These are phyloP conservation scores for Nasonovia ribisnigri DNA, from an alignment of 2,888 invertebrate species.

Conservation along the genomic window DNA sequence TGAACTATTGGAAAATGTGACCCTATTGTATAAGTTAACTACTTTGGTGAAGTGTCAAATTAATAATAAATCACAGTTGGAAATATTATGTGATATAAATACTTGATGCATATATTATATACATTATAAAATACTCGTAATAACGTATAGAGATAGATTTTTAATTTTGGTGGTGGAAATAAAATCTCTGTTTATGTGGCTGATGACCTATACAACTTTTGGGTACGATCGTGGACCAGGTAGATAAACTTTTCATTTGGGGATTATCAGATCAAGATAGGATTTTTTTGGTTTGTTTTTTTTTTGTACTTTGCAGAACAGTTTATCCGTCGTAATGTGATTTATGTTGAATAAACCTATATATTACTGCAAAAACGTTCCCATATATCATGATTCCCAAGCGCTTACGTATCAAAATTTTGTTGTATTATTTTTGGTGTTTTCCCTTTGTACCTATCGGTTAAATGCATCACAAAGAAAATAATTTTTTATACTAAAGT, in stretches of 20 bases:
- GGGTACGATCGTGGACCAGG: not conserved
- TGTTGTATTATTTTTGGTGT: not conserved
- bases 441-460: not conserved
- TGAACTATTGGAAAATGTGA: not conserved
- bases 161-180: not conserved
- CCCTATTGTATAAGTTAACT: not conserved
- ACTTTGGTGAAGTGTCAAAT: not conserved
- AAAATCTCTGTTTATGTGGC: not conserved
- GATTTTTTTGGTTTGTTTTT: not conserved
- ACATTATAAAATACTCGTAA: not conserved
- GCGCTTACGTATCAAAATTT: not conserved
- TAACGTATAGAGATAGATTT: not conserved
- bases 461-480: not conserved
- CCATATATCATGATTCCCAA: not conserved
- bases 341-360: not conserved
- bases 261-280: not conserved
- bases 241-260: slow-evolving; percentile 18
- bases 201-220: slow-evolving; percentile 28
- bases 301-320: not conserved
- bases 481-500: not conserved
- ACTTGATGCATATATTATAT: not conserved
- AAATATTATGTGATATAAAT: not conserved
- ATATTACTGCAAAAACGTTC: not conserved
- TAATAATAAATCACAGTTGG: not conserved
- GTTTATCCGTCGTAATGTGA: not conserved